These are phyloP conservation scores for Drosophila arizonae DNA, from an alignment of 1,140 invertebrate genomes.

Conservation along the genomic window DNA sequence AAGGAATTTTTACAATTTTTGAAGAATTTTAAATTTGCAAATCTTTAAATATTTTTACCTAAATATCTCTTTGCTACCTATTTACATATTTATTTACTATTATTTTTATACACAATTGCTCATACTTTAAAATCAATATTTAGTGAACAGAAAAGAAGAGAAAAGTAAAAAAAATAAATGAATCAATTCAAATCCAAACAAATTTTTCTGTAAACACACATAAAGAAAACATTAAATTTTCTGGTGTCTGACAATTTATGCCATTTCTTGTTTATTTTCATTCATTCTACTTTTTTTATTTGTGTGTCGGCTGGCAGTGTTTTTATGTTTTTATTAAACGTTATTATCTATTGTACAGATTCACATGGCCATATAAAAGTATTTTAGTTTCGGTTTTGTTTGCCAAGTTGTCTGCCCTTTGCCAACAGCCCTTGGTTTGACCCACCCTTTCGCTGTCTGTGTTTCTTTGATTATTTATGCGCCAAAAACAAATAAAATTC, in stretches of 20 bases:
- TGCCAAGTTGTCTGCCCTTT: conserved; percentile 58
- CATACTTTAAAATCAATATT: neutral
- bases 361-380: conserved; percentile 48
- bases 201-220: conserved; percentile 45
- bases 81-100: neutral
- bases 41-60: too few relatives aligned
- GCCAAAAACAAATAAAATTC: conserved; percentile 61
- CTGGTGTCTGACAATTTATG: conserved; percentile 54
- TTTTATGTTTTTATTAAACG: conserved; percentile 60
- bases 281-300: neutral
- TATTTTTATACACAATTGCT: neutral
- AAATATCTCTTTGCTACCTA: too few relatives aligned
- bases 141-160: conserved; percentile 17
- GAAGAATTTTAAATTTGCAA: too few relatives aligned
- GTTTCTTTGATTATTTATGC: conserved; percentile 65
- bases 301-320: conserved; percentile 18
- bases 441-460: neutral
- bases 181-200: neutral
- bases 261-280: conserved; percentile 13
- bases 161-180: conserved; percentile 32
- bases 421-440: neutral
- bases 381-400: conserved; percentile 49
- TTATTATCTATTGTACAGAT: conserved; percentile 61
- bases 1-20: too few relatives aligned
- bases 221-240: conserved; percentile 68